Conservation (phyloP, 2,113 vertebrate species). For the Amphiprion ocellaris region DNA sequence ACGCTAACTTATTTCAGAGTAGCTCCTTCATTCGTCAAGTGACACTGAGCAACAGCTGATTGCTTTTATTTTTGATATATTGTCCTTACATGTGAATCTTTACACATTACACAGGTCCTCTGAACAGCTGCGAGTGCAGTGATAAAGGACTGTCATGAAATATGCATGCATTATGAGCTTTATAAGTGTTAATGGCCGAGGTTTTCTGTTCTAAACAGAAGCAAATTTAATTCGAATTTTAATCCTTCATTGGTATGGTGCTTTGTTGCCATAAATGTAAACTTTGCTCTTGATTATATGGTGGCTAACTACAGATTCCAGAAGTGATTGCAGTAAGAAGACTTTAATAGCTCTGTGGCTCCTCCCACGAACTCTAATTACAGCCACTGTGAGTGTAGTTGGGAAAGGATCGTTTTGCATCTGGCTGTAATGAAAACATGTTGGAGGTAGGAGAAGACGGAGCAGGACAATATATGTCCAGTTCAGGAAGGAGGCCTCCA, state of each 20-base stretch:
- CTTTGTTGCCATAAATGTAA: conserved; percentile 50
- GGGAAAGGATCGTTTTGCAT: conserved; percentile 65
- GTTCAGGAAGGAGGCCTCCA: conserved; percentile 45
- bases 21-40: too few species aligned
- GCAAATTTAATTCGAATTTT: conserved; percentile 29
- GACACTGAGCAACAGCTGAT: neutral
- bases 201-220: neutral
- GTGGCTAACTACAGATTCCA: conserved; percentile 52
- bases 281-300: conserved; percentile 74
- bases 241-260: conserved; percentile 1
- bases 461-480: conserved; percentile 24
- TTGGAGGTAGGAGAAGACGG: conserved; percentile 25
- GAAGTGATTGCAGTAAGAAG: conserved; percentile 61
- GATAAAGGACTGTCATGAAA: neutral
- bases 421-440: conserved; percentile 66
- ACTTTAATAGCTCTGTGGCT: conserved; percentile 61
- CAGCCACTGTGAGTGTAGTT: conserved; percentile 66
- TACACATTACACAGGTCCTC: too few species aligned
- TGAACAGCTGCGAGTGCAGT: too few species aligned
- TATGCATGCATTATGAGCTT: neutral
- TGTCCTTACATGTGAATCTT: too few species aligned
- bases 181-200: neutral
- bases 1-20: too few species aligned
- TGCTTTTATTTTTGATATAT: neutral
- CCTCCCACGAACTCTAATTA: conserved; percentile 71